phyloP scores from a whole-genome alignment of 2,888 invertebrate species.

The Euzetes globulus region DNA sequence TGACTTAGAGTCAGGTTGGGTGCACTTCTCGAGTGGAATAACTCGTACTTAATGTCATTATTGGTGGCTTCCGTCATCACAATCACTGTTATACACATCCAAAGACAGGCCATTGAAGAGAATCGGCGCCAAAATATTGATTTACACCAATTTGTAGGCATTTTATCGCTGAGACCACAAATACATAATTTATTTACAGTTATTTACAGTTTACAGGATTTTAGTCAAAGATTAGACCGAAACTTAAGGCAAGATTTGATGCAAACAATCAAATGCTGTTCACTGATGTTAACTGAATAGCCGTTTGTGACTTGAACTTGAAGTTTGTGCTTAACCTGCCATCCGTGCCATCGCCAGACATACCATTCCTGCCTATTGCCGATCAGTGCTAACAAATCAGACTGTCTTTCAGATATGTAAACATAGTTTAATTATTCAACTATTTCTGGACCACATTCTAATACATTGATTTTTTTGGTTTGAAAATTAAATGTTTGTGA shows the following conservation, averaged over 20 bases:
- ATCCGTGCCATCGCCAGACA: background rate
- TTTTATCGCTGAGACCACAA: background rate
- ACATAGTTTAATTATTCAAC: too few relatives aligned
- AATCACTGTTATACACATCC: background rate
- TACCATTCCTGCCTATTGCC: background rate
- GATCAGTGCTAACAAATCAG: background rate
- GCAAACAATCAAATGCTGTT: background rate
- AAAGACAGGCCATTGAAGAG: background rate
- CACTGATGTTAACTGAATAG: background rate
- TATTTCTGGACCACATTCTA: too few relatives aligned
- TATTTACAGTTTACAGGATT: background rate
- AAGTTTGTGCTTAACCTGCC: background rate
- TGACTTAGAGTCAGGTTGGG: background rate
- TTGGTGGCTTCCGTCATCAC: background rate
- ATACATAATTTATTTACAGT: background rate
- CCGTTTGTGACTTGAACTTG: background rate
- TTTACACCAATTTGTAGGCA: background rate
- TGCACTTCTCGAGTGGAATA: background rate
- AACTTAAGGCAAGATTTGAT: background rate
- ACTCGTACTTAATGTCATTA: constrained; percentile 12
- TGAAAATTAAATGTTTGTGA: too few relatives aligned
- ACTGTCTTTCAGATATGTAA: background rate
- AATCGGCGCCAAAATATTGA: background rate
- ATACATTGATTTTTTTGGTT: too few relatives aligned
- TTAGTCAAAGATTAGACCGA: background rate